Percentiles rank a stretch among this genome's conserved stretches.
Evolutionary conservation across 2,888 invertebrate species (phyloP).

Genomic region (Ephialtes manifestator): DNA sequence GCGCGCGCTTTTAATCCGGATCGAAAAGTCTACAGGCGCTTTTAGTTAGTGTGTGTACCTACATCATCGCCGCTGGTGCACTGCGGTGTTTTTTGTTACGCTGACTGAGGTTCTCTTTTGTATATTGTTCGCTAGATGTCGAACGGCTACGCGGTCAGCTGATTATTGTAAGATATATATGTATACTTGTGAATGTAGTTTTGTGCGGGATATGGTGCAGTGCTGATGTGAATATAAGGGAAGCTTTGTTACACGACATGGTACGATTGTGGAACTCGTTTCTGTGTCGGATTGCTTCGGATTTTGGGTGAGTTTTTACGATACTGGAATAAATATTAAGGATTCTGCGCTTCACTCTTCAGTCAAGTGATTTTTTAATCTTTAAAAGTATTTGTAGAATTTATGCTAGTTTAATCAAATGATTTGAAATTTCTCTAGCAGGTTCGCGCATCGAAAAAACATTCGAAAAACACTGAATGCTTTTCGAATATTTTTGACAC

Average conservation of each 20-base stretch:
- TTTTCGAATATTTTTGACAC: too few relatives aligned
- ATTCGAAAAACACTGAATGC: too few relatives aligned
- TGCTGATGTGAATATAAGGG: background rate
- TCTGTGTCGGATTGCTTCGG: background rate
- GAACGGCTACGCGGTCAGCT: constrained; percentile 7
- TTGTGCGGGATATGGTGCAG: background rate
- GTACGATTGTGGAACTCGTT: constrained; percentile 9
- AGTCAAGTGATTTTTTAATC: too few relatives aligned
- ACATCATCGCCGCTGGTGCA: background rate
- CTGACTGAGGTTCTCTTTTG: background rate
- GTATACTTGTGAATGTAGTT: background rate
- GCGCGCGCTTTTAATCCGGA: constrained; percentile 11
- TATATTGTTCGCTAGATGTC: background rate
- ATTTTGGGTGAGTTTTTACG: constrained; percentile 15
- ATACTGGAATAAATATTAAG: too few relatives aligned
- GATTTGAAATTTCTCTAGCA: too few relatives aligned
- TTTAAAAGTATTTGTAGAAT: too few relatives aligned
- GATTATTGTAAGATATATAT: constrained; percentile 19
- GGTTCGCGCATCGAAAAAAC: too few relatives aligned
- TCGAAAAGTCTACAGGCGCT: background rate
- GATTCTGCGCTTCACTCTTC: too few relatives aligned
- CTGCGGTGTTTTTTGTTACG: background rate
- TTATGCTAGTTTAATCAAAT: too few relatives aligned
- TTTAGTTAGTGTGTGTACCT: background rate
- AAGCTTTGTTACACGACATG: background rate